A percentile compares a stretch with the other conserved stretches of the same genome.
These are phyloP conservation scores for Teleogryllus occipitalis DNA, from an alignment of 1,140 invertebrate genomes.

Conservation along the genomic window DNA sequence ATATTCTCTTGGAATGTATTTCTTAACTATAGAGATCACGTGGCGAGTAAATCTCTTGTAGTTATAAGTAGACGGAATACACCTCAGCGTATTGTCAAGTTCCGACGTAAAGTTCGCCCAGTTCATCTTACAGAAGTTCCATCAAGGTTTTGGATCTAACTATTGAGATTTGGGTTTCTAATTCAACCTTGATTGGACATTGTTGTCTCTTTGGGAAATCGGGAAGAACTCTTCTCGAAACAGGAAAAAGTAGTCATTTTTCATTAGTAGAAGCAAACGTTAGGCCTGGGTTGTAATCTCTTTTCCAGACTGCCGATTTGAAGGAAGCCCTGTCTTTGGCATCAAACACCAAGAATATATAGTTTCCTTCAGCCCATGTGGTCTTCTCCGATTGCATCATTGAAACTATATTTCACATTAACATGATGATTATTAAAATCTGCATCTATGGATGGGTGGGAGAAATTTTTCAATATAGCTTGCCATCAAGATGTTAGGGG, in stretches of 20 bases:
- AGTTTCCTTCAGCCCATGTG: background rate
- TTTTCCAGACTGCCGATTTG: slow-evolving; percentile 18
- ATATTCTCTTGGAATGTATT: slow-evolving; percentile 19
- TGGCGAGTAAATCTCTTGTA: slow-evolving; percentile 16
- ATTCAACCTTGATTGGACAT: background rate
- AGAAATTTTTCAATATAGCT: background rate
- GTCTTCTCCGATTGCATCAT: background rate
- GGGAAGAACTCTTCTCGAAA: background rate
- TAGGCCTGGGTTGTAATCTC: slow-evolving; percentile 19
- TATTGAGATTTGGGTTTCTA: background rate
- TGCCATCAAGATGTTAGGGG: background rate
- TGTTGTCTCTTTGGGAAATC: background rate
- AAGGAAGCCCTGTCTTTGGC: slow-evolving; percentile 20
- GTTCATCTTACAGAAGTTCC: slow-evolving; percentile 18
- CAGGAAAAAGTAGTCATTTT: background rate
- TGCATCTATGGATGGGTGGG: background rate
- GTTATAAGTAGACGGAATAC: slow-evolving; percentile 14
- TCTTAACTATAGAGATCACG: slow-evolving; percentile 16
- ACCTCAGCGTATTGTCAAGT: slow-evolving; percentile 17
- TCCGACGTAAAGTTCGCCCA: slow-evolving; percentile 6
- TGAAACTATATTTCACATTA: background rate
- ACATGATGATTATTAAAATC: background rate
- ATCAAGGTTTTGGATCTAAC: slow-evolving; percentile 11
- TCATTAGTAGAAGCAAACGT: slow-evolving; percentile 11
- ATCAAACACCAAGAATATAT: slow-evolving; percentile 14